phyloP scores from a whole-genome alignment of 2,888 invertebrate genomes.

The Drosophila seclusa region DNA sequence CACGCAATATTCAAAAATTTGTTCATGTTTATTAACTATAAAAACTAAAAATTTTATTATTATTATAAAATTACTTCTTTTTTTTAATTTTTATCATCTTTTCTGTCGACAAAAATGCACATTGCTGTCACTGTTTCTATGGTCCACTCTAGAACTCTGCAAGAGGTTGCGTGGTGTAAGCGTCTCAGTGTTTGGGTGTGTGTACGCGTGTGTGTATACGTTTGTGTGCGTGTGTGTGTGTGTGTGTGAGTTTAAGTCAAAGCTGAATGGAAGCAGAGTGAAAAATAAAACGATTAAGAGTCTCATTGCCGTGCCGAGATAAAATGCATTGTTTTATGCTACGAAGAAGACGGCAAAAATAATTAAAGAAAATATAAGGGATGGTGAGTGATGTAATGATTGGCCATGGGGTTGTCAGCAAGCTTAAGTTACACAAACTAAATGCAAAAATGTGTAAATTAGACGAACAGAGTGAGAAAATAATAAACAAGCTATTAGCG shows the following conservation, averaged over 20 bases:
- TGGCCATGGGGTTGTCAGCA: slow-evolving; percentile 60
- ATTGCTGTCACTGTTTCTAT: neutral
- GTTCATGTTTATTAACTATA: neutral
- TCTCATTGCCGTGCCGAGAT: slow-evolving; percentile 65
- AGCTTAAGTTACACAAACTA: slow-evolving; percentile 13
- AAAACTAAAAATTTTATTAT: neutral
- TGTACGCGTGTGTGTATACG: slow-evolving; percentile 23
- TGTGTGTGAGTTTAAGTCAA: slow-evolving; percentile 56
- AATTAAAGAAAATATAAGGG: slow-evolving; percentile 41
- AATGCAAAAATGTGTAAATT: neutral
- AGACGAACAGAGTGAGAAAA: neutral
- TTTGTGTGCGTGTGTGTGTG: slow-evolving; percentile 12
- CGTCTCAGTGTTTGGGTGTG: slow-evolving; percentile 37
- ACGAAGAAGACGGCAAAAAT: slow-evolving; percentile 23
- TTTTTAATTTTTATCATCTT: neutral
- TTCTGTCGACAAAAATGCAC: neutral
- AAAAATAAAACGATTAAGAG: slow-evolving; percentile 75
- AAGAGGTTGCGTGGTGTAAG: slow-evolving; percentile 37
- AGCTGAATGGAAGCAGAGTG: slow-evolving; percentile 63
- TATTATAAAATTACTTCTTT: neutral
- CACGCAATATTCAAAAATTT: neutral
- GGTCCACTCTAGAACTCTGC: slow-evolving; percentile 42
- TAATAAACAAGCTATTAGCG: neutral
- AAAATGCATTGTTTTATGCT: slow-evolving; percentile 73
- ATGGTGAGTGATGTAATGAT: slow-evolving; percentile 49